These are phyloP conservation scores for Drosophila santomea DNA, from an alignment of 1,140 invertebrate genomes.

Conservation along the genomic window DNA sequence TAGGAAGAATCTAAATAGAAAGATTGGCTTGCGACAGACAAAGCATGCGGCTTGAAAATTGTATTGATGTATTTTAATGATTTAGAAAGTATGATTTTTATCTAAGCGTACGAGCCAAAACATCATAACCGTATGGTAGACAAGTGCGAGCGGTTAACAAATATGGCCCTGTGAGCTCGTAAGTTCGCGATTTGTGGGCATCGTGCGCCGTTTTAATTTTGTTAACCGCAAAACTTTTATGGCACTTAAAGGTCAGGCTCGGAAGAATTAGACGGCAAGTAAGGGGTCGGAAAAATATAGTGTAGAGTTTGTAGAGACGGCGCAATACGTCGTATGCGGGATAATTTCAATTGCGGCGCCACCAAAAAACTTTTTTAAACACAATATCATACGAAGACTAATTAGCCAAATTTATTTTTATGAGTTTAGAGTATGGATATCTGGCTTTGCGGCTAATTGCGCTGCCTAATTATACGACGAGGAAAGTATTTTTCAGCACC, in stretches of 20 bases:
- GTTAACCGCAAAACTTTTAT: constrained; percentile 68
- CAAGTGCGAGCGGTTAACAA: constrained; percentile 56
- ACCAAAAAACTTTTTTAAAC: constrained; percentile 33
- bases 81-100: no score
- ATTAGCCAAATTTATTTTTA: constrained; percentile 47
- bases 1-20: no score
- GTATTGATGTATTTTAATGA: no score
- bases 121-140: constrained; percentile 57
- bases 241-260: not conserved
- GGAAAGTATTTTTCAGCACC: not conserved
- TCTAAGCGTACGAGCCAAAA: not conserved
- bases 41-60: no score
- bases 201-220: constrained; percentile 53
- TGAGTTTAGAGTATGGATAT: not conserved
- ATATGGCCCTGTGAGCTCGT: constrained; percentile 64
- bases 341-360: constrained; percentile 48
- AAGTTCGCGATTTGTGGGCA: constrained; percentile 28
- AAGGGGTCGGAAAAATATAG: not conserved
- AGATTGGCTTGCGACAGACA: no score
- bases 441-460: constrained; percentile 52
- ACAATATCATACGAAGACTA: constrained; percentile 42
- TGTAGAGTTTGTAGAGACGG: not conserved
- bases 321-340: constrained; percentile 40
- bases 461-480: constrained; percentile 50
- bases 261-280: not conserved